Percentiles rank a stretch among this genome's conserved stretches.
These are phyloP conservation scores for Nymphalis io DNA, from an alignment of 1,140 invertebrate genomes.

Conservation along the genomic window DNA sequence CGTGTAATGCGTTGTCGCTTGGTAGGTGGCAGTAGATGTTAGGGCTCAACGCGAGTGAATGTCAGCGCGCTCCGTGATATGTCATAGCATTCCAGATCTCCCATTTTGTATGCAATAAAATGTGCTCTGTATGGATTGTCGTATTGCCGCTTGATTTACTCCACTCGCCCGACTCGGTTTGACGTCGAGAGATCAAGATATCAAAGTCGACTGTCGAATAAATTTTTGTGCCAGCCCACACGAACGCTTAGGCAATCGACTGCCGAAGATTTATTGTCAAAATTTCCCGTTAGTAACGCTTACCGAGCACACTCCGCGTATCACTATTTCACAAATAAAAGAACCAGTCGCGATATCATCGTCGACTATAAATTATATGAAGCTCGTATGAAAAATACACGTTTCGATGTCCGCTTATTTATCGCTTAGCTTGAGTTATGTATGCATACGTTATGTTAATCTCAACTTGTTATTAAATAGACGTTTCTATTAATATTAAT, in stretches of 20 bases:
- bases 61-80: slow-evolving; percentile 51
- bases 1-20: slow-evolving; percentile 59
- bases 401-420: slow-evolving; percentile 76
- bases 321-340: slow-evolving; percentile 81
- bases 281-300: slow-evolving; percentile 80
- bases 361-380: slow-evolving; percentile 79
- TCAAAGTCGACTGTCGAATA: slow-evolving; percentile 74
- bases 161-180: slow-evolving; percentile 50
- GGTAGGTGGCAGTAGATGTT: slow-evolving; percentile 54
- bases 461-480: slow-evolving; percentile 56
- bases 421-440: slow-evolving; percentile 73
- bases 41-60: slow-evolving; percentile 37
- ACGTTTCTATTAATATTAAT: slow-evolving; percentile 65
- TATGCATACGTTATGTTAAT: slow-evolving; percentile 72
- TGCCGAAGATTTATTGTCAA: slow-evolving; percentile 78
- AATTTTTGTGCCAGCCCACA: slow-evolving; percentile 75
- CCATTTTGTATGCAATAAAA: slow-evolving; percentile 41
- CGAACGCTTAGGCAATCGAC: slow-evolving; percentile 79
- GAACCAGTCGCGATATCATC: slow-evolving; percentile 79
- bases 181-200: slow-evolving; percentile 73
- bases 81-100: slow-evolving; percentile 40
- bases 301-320: slow-evolving; percentile 76
- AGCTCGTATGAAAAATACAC: slow-evolving; percentile 77
- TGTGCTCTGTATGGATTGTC: slow-evolving; percentile 41
- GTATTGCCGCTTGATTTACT: slow-evolving; percentile 51